Base-by-base conservation (phyloP, 2,113 vertebrate species). In the Dromas ardeola region DNA sequence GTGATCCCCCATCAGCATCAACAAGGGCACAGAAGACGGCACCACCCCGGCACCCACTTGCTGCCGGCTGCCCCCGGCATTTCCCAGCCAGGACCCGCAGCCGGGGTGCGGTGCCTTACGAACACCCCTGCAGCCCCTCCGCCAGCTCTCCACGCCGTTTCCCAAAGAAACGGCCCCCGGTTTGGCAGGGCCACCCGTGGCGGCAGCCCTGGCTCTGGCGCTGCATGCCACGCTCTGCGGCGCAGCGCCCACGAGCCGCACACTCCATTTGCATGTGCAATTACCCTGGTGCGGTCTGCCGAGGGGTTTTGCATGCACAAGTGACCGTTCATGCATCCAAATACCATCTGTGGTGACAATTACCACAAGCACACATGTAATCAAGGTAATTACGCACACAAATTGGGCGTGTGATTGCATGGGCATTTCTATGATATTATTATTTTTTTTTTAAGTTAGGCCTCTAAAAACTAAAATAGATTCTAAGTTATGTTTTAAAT, bases 361-460 rank as follows among this genome's bases (percentile, higher is more conserved):
- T 93, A 92, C 26, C 70, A 49, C 18, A 17, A 72, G 81, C 81
- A 6, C 58, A 20, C 78, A 3, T 19, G 74, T 77, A 67, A 59
- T 52, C 38, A 29, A 91, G 88, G 52, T 79, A 96, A 96, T 95
- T 95, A 95, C 27, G 2, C 25, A 8, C 26, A 65, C 91, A 85
- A 95, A 97, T 97, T 91, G 89, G 94, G 77, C 62, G 30, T 92
- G 95, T 72, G 95, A 96, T 96, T 95, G 97, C 93, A 34, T 3
- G 81, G 96, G 94, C 94, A 94, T 84, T 91, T 92, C 95, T 38
- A 29, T 12, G 82, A 58, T 18, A 18, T 67, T 26, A 23, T 49
- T 23, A 18, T 49, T 70, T 47, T 10, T 84, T n/a, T 81, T n/a
- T 43, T 63, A 11, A 84, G 66, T 45, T 29, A 16, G 67, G 65